Evolutionary conservation across 2,113 vertebrate species (phyloP), one percentile per base, ranked within the genome.

Genomic region (Leptobrachium ailaonicum): DNA sequence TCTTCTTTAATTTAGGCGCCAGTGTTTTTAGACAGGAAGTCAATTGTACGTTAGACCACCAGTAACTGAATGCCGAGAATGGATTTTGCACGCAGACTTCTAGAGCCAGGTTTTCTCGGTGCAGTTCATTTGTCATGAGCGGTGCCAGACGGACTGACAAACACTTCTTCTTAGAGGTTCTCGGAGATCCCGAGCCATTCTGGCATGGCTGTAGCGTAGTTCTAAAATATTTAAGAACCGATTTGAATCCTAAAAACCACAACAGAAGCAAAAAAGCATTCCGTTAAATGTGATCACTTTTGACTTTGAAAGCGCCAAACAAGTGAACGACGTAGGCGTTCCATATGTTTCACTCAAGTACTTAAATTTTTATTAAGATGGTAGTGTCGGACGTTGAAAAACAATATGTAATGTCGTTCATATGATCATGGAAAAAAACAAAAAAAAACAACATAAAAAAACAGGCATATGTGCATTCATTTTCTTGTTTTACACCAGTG

Each of bases 111-210:
- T 64, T 64, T 64, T 64, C 40, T 20, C 3, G 13, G 13, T 12
- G 6, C 13, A 60, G 56, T 60, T 12, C 4, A 60, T 95, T 94
- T 94, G 88, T 86, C 86, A 89, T 91, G 84, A 93, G 92, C 90
- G 87, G 84, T 94, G 86, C 91, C 95, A 95, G 91, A 95, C 95
- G 95, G 91, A 87, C 83, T 89, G 85, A 89, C 89, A 92, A 89
- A 91, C 87, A 85, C 85, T 83, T 83, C 85, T 83, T 83, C 62
- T 10, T 91, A 88, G 47, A 68, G 69, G 14, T 64, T 82, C 83
- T 86, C 83, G 64, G 70, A 88, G 67, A 84, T 86, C 87, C 85
- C 82, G 84, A 88, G 87, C 58, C 74, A 62, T 54, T 71, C 85
- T 88, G 62, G n/a, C 62, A 64, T 64, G 20, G 62, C 20, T 64